A percentile compares a stretch with the other conserved stretches of the same genome.
These are phyloP conservation scores for Hylaeus anthracinus DNA, from an alignment of 1,140 invertebrate species.

Conservation along the genomic window DNA sequence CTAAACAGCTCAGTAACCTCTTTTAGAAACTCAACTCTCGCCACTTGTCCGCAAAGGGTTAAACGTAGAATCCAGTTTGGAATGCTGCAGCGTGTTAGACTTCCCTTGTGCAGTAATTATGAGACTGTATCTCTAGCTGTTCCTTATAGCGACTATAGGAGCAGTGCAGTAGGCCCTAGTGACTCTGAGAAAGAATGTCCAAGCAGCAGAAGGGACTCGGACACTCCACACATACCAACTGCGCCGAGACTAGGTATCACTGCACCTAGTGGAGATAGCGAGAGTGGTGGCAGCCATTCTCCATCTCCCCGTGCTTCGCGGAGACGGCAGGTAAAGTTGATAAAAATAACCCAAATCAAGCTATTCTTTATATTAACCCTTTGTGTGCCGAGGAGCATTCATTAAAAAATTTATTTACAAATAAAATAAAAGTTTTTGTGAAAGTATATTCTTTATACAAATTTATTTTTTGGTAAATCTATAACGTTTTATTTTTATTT, in stretches of 20 bases:
- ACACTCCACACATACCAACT: constrained; percentile 77
- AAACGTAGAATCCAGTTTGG: no score
- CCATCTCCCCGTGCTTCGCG: constrained; percentile 91
- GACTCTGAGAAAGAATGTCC: constrained; percentile 92
- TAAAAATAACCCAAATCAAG: no score
- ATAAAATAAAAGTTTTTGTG: no score
- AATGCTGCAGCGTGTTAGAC: background rate
- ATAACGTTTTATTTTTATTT: no score
- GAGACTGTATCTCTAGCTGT: constrained; percentile 66
- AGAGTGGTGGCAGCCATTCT: constrained; percentile 92
- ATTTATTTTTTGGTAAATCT: no score
- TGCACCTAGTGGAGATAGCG: constrained; percentile 88
- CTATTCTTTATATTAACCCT: no score
- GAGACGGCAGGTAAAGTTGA: constrained; percentile 85
- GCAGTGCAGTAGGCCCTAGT: constrained; percentile 92
- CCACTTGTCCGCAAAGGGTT: no score
- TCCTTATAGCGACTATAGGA: constrained; percentile 93
- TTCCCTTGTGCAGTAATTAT: constrained; percentile 30
- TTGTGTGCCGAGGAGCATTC: no score
- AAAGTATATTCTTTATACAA: no score
- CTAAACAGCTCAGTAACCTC: no score
- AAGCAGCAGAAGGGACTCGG: constrained; percentile 85
- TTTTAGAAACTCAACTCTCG: no score
- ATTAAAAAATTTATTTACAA: no score
- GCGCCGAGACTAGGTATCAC: constrained; percentile 85